A percentile compares a stretch with the other conserved stretches of the same genome.
Conservation (phyloP, 2,888 invertebrate species). For the Polydrusus cervinus region DNA sequence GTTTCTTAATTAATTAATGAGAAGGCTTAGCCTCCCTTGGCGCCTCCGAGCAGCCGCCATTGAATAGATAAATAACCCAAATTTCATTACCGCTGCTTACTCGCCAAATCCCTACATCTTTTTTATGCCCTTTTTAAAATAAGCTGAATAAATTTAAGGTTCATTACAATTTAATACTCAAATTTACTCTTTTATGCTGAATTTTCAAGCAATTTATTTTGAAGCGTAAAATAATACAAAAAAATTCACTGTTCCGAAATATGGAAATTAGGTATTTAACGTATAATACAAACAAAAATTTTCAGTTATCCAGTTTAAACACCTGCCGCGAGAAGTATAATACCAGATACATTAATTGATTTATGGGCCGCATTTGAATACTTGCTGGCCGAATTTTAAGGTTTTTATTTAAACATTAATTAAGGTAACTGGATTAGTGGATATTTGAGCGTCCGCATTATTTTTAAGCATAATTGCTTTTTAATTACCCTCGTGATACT, state of each 20-base stretch:
- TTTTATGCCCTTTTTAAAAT: not conserved
- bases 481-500: not conserved
- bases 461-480: not conserved
- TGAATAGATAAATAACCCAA: too few relatives aligned
- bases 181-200: conserved; percentile 4
- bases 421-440: not conserved
- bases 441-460: not conserved
- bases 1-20: too few relatives aligned
- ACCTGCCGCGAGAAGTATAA: conserved; percentile 10
- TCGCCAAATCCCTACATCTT: too few relatives aligned
- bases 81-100: too few relatives aligned
- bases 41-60: too few relatives aligned
- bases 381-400: not conserved
- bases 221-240: not conserved
- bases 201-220: conserved; percentile 2
- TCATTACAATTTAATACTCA: not conserved
- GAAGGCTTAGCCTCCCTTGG: too few relatives aligned
- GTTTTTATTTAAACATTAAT: conserved; percentile 10
- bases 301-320: conserved; percentile 17
- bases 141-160: not conserved
- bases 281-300: conserved; percentile 8
- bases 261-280: conserved; percentile 13
- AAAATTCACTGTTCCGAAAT: conserved; percentile 1
- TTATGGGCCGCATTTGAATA: conserved; percentile 5
- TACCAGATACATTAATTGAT: conserved; percentile 15